Conservation (phyloP, 2,113 vertebrate genomes). For the Salvelinus namaycush region DNA sequence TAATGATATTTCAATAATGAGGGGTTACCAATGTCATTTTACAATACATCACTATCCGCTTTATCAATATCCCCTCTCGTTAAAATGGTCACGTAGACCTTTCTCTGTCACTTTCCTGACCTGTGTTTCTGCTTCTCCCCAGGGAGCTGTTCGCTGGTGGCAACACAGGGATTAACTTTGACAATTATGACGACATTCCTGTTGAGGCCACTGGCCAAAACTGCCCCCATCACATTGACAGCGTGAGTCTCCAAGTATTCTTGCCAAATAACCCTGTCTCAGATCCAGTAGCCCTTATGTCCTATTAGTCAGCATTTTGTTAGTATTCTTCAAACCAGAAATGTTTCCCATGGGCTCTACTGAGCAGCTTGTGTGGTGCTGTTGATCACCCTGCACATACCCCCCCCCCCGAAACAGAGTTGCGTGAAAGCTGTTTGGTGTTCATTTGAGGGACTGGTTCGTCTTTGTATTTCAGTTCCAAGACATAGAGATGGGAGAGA, state of each 20-base stretch:
- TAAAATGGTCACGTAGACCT: too few relatives aligned
- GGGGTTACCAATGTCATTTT: too few relatives aligned
- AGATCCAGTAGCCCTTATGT: neutral
- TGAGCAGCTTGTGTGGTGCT: too few relatives aligned
- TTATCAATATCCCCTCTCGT: too few relatives aligned
- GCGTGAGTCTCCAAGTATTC: slow-evolving; percentile 73
- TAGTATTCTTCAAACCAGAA: neutral
- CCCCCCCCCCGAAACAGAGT: neutral
- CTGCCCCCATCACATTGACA: slow-evolving; percentile 93
- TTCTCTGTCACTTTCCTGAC: neutral
- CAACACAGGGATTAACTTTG: slow-evolving; percentile 98
- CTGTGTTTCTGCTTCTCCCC: slow-evolving; percentile 2
- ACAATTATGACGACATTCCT: slow-evolving; percentile 98
- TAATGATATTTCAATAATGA: neutral
- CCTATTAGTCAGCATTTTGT: neutral
- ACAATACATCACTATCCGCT: too few relatives aligned
- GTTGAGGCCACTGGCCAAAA: slow-evolving; percentile 95
- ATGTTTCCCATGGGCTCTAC: neutral
- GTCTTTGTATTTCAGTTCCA: slow-evolving; percentile 80
- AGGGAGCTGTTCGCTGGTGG: slow-evolving; percentile 93
- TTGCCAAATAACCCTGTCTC: neutral
- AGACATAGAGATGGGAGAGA: slow-evolving; percentile 96
- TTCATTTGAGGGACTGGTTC: slow-evolving; percentile 8
- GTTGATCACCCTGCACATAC: too few relatives aligned
- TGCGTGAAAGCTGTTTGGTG: neutral